phyloP scores from a whole-genome alignment of 2,797 vertebrate genomes.

The Austrolebias charrua region DNA sequence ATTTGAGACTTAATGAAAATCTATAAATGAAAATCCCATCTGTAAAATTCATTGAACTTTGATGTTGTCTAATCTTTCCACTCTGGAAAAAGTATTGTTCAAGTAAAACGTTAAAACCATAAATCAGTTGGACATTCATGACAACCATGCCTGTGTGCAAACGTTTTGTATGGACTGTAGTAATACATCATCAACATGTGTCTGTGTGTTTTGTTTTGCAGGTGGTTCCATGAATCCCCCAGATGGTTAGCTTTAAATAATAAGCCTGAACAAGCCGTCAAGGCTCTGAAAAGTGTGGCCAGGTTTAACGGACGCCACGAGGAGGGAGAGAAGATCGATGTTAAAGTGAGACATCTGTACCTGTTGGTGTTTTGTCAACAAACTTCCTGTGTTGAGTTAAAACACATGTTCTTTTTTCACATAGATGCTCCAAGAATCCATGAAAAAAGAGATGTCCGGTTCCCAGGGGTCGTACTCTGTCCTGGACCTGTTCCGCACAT shows the following conservation, averaged over 20 bases:
- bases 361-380: not conserved
- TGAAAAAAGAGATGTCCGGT: conserved; percentile 82
- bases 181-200: too few relatives aligned
- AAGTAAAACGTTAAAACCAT: too few relatives aligned
- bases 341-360: conserved; percentile 58
- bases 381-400: not conserved
- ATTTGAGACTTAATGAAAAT: too few relatives aligned
- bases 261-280: conserved; percentile 76
- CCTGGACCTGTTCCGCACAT: conserved; percentile 83
- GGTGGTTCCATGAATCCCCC: conserved; percentile 88
- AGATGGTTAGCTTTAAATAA: conserved; percentile 85
- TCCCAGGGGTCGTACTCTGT: conserved; percentile 64
- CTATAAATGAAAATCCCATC: too few relatives aligned
- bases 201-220: conserved; percentile 35
- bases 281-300: conserved; percentile 80
- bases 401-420: not conserved
- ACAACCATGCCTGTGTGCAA: too few relatives aligned
- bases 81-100: too few relatives aligned
- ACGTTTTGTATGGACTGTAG: too few relatives aligned
- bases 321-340: conserved; percentile 76
- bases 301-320: conserved; percentile 73
- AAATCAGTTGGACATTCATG: too few relatives aligned
- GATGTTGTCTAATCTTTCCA: too few relatives aligned
- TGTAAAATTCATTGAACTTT: too few relatives aligned
- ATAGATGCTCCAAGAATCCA: conserved; percentile 80